Percentiles rank a stretch among this genome's conserved stretches.
These are phyloP conservation scores for Clitarchus hookeri DNA, from an alignment of 2,888 invertebrate genomes.

Conservation along the genomic window DNA sequence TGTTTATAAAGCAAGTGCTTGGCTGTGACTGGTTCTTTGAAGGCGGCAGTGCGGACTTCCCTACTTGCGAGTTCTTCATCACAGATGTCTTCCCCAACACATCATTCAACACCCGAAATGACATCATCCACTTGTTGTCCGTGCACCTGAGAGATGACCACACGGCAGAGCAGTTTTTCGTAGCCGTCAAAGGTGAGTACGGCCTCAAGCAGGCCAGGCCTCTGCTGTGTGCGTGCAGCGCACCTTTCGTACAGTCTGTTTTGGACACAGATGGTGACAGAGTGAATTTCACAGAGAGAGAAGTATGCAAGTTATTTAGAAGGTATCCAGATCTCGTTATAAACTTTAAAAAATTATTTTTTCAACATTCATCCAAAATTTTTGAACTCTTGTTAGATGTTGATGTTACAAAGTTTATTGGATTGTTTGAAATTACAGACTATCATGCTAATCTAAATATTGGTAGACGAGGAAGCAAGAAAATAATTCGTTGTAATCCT, in stretches of 20 bases:
- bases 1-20: conserved; percentile 9
- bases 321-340: background rate
- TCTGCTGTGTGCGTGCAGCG: background rate
- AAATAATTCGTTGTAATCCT: background rate
- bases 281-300: background rate
- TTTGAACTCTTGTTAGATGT: background rate
- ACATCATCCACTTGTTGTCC: conserved; percentile 11
- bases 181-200: background rate
- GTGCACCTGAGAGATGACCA: background rate
- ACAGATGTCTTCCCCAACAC: conserved; percentile 18
- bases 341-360: background rate
- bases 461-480: background rate
- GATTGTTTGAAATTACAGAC: background rate
- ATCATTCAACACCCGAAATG: background rate
- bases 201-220: background rate
- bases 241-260: background rate
- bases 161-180: background rate
- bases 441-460: background rate
- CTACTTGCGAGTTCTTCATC: background rate
- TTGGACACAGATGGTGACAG: background rate
- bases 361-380: background rate
- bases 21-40: conserved; percentile 19
- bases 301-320: background rate
- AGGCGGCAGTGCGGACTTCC: conserved; percentile 2
- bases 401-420: background rate